Conservation (phyloP, 2,888 invertebrate genomes). For the Leptinotarsa rubiginosa region DNA sequence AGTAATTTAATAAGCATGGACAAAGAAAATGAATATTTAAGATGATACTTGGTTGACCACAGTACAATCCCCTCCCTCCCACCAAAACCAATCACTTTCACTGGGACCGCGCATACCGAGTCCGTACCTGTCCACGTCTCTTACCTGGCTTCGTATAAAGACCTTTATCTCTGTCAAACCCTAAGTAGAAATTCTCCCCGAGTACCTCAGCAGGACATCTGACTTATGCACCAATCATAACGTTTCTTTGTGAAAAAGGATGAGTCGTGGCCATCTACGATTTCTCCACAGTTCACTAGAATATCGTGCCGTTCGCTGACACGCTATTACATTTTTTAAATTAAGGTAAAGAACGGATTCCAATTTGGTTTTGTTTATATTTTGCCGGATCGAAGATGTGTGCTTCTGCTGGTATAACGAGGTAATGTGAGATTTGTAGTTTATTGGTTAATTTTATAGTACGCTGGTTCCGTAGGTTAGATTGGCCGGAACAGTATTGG, state of each 20-base stretch:
- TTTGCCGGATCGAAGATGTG: conserved; percentile 30
- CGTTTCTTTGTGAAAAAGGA: conserved; percentile 43
- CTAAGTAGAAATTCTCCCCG: conserved; percentile 53
- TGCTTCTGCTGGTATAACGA: conserved; percentile 27
- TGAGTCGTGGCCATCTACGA: conserved; percentile 45
- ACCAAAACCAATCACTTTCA: conserved; percentile 2
- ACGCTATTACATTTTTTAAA: conserved; percentile 45
- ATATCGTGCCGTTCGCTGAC: conserved; percentile 46
- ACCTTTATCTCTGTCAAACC: conserved; percentile 56
- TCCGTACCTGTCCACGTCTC: conserved; percentile 42
- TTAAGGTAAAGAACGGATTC: conserved; percentile 36
- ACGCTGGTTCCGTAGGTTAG: conserved; percentile 14
- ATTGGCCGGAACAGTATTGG: not conserved
- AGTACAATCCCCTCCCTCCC: not conserved
- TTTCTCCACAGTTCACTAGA: conserved; percentile 47
- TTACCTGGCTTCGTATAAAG: conserved; percentile 52
- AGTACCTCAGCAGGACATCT: conserved; percentile 54
- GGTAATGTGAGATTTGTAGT: conserved; percentile 37
- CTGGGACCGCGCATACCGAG: not conserved
- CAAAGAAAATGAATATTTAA: no score
- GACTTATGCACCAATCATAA: conserved; percentile 56
- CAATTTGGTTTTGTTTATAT: conserved; percentile 42
- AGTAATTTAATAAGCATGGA: no score
- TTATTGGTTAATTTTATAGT: conserved; percentile 29
- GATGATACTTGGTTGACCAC: no score